phyloP scores from a whole-genome alignment of 2,888 invertebrate species.

The Mythimna lalbum region DNA sequence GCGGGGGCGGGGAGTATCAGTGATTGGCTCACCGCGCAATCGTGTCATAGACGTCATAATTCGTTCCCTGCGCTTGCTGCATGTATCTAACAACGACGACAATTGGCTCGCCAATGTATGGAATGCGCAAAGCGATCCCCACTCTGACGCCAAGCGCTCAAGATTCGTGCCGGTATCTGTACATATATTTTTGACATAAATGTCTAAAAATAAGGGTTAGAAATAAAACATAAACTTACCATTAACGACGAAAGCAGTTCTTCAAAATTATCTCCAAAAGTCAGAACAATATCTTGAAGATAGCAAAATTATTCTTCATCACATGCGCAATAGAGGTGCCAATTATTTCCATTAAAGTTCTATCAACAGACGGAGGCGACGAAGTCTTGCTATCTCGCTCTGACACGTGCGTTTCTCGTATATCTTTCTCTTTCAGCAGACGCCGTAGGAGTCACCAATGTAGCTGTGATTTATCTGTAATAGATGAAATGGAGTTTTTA shows the following conservation, averaged over 20 bases:
- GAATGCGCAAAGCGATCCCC: too few relatives aligned
- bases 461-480: constrained; percentile 51
- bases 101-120: too few relatives aligned
- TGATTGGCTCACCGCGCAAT: too few relatives aligned
- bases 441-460: neutral
- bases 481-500: constrained; percentile 23
- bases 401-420: constrained; percentile 21
- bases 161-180: too few relatives aligned
- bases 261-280: constrained; percentile 51
- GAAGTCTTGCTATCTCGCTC: constrained; percentile 56
- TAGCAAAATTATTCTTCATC: constrained; percentile 61
- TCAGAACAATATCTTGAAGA: constrained; percentile 58
- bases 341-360: constrained; percentile 66
- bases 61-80: too few relatives aligned
- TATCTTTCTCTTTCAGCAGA: constrained; percentile 42
- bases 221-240: constrained; percentile 63
- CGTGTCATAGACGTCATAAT: too few relatives aligned
- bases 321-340: constrained; percentile 45
- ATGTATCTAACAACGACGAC: too few relatives aligned
- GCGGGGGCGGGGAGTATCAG: too few relatives aligned
- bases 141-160: too few relatives aligned
- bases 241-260: constrained; percentile 67
- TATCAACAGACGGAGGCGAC: constrained; percentile 22
- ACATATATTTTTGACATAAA: too few relatives aligned
- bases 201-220: neutral